Percentiles rank a stretch among this genome's conserved stretches.
These are phyloP conservation scores for Xenops minutus DNA, from an alignment of 2,797 vertebrate genomes.

Conservation along the genomic window DNA sequence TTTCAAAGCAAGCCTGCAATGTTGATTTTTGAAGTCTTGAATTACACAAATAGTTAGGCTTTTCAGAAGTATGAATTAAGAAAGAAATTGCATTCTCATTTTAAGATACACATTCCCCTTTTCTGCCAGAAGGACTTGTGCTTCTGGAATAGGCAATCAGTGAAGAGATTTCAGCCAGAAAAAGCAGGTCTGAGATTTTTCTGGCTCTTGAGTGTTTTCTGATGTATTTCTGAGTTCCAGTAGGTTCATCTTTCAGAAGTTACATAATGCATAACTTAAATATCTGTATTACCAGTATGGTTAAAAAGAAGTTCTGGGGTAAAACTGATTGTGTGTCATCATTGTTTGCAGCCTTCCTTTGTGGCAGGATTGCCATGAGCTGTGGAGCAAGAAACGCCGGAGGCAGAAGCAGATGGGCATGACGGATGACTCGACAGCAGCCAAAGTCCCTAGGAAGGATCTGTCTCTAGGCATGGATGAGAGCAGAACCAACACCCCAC, in stretches of 20 bases:
- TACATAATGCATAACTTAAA: neutral
- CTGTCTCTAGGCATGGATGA: conserved; percentile 89
- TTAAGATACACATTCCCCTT: neutral
- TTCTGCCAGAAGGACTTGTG: neutral
- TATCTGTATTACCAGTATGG: neutral
- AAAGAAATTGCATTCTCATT: neutral
- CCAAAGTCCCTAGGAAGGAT: conserved; percentile 94
- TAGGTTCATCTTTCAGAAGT: neutral
- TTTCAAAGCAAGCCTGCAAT: neutral
- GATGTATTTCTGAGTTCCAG: neutral
- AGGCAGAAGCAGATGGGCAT: conserved; percentile 94
- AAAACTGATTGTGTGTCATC: neutral
- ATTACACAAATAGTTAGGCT: neutral
- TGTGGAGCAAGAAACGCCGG: conserved; percentile 98
- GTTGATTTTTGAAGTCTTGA: neutral
- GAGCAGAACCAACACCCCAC: conserved; percentile 95
- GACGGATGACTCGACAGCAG: conserved; percentile 85
- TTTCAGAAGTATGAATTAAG: neutral
- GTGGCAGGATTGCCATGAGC: conserved; percentile 98
- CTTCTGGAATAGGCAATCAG: neutral
- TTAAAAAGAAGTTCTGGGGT: neutral
- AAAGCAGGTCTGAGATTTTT: neutral
- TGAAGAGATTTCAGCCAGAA: neutral
- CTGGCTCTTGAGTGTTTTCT: neutral
- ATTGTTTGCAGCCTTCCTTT: conserved; percentile 86